Percentiles rank a stretch among this genome's conserved stretches.
Conservation (phyloP, 2,113 vertebrate genomes). For the Aplodontia rufa region DNA sequence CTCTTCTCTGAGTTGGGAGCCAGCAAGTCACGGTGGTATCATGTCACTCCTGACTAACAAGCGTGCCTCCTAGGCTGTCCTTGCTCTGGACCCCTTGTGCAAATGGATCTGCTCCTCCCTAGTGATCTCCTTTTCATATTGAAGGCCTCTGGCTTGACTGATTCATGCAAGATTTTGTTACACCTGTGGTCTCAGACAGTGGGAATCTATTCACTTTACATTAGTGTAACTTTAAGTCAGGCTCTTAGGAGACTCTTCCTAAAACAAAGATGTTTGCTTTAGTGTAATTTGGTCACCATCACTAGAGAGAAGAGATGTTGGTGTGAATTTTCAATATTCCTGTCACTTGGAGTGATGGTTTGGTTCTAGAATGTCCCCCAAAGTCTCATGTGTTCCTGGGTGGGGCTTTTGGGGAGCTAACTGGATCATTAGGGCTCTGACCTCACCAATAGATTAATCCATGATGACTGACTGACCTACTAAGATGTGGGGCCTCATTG, state of each 20-base stretch:
- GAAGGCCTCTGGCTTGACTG: neutral
- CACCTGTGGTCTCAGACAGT: neutral
- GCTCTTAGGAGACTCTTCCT: neutral
- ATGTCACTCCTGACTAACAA: neutral
- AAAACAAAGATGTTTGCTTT: neutral
- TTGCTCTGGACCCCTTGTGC: neutral
- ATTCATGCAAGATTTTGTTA: neutral
- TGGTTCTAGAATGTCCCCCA: too few species aligned
- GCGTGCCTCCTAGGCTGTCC: neutral
- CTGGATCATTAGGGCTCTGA: too few species aligned
- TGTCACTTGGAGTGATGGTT: too few species aligned
- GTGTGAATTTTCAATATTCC: too few species aligned
- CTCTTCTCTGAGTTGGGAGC: too few species aligned
- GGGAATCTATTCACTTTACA: neutral
- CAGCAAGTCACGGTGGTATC: neutral
- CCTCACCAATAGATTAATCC: too few species aligned
- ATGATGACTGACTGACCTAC: too few species aligned
- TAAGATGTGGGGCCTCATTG: too few species aligned
- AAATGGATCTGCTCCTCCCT: neutral
- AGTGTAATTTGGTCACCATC: neutral
- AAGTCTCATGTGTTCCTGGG: too few species aligned
- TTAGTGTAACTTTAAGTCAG: neutral
- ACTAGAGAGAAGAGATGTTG: neutral
- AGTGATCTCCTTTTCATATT: neutral
- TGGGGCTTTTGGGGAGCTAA: too few species aligned